Percentiles rank a stretch among this genome's conserved stretches.
These are phyloP conservation scores for Heterodera carotae DNA, from an alignment of 1,140 invertebrate genomes.

Conservation along the genomic window DNA sequence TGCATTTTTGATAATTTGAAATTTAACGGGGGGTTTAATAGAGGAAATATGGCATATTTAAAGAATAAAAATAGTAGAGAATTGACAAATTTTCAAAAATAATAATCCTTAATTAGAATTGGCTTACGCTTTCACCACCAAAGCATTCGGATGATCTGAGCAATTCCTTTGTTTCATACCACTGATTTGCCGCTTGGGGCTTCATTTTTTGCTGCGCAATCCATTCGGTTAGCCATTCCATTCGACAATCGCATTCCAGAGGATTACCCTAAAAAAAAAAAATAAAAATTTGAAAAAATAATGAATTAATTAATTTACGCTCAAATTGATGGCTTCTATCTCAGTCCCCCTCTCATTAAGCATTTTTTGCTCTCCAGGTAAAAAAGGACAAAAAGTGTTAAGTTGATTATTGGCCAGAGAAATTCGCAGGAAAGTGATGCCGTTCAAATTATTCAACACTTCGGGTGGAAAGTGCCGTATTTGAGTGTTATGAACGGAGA, in stretches of 20 bases:
- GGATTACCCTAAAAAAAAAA: constrained; percentile 43
- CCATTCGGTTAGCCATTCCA: constrained; percentile 49
- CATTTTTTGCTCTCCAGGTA: constrained; percentile 15
- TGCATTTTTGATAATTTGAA: no score
- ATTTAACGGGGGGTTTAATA: no score
- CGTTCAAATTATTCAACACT: constrained; percentile 38
- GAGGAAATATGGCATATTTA: no score
- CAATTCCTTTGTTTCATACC: constrained; percentile 14
- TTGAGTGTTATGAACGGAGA: constrained; percentile 39
- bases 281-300: constrained; percentile 3
- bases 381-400: constrained; percentile 34
- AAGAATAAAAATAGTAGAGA: no score
- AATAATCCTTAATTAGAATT: no score
- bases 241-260: constrained; percentile 46
- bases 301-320: constrained; percentile 32
- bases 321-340: constrained; percentile 37
- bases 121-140: not conserved
- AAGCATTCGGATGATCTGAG: constrained; percentile 24
- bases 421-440: constrained; percentile 34
- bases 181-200: not conserved
- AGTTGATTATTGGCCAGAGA: constrained; percentile 39
- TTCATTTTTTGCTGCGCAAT: constrained; percentile 36
- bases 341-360: constrained; percentile 47
- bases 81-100: no score
- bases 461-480: constrained; percentile 44